These are phyloP conservation scores for Eriocheir sinensis DNA, from an alignment of 1,140 invertebrate species.

Conservation along the genomic window DNA sequence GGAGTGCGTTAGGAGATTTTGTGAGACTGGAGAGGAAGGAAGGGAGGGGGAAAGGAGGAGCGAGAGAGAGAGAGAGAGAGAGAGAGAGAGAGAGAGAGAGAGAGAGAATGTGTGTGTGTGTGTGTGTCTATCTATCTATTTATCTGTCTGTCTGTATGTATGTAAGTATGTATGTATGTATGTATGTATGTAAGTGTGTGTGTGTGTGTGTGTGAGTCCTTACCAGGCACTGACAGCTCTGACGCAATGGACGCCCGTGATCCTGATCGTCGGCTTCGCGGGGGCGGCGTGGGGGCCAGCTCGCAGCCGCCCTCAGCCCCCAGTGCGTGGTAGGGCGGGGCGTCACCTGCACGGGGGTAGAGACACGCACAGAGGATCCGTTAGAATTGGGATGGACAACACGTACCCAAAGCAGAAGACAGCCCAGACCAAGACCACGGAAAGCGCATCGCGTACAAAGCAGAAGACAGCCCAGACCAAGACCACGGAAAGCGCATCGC, in stretches of 20 bases:
- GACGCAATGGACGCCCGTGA: conserved; percentile 50
- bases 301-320: conserved; percentile 53
- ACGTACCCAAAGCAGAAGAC: too few species aligned
- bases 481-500: too few species aligned
- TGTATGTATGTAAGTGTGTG: not conserved
- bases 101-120: not conserved
- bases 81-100: not conserved
- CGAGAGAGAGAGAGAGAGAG: not conserved
- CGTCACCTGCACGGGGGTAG: conserved; percentile 30
- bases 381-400: too few species aligned
- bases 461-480: too few species aligned
- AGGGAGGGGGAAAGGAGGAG: not conserved
- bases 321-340: conserved; percentile 17
- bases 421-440: too few species aligned
- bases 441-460: too few species aligned
- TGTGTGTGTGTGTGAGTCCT: not conserved
- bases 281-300: conserved; percentile 55
- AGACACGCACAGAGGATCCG: not conserved
- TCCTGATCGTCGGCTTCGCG: conserved; percentile 52
- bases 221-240: conserved; percentile 32
- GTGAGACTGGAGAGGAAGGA: not conserved
- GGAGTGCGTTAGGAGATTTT: not conserved
- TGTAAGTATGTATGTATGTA: not conserved
- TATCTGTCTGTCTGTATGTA: too few species aligned
- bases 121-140: not conserved